Conservation (phyloP, 1,140 invertebrate species). For the Marisa cornuarietis region DNA sequence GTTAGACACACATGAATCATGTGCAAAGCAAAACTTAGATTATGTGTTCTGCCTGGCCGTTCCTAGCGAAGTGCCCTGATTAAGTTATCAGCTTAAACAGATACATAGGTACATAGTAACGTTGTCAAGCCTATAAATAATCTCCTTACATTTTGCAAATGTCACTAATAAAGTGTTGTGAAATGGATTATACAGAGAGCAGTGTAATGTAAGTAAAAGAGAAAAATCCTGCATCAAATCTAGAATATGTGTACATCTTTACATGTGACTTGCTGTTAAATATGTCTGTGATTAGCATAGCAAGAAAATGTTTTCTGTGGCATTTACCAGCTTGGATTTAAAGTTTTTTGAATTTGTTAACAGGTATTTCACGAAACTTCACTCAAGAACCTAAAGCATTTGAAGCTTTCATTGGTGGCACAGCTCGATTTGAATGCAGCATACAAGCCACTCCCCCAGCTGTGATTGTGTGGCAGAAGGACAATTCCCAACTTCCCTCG, state of each 20-base stretch:
- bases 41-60: too few species aligned
- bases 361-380: slow-evolving; percentile 44
- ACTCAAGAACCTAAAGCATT: slow-evolving; percentile 65
- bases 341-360: background rate
- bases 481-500: slow-evolving; percentile 29
- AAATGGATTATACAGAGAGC: too few species aligned
- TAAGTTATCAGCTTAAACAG: too few species aligned
- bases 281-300: background rate
- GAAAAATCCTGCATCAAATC: background rate
- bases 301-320: background rate
- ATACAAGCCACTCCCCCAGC: slow-evolving; percentile 42
- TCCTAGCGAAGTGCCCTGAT: too few species aligned
- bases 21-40: too few species aligned
- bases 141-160: too few species aligned
- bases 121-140: too few species aligned
- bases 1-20: too few species aligned
- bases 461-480: slow-evolving; percentile 44
- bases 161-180: too few species aligned
- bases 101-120: too few species aligned
- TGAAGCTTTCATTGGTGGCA: slow-evolving; percentile 34
- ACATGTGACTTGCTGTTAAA: background rate
- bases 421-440: slow-evolving; percentile 42
- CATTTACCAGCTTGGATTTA: background rate
- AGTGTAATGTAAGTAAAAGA: too few species aligned
- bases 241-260: background rate